Percentiles rank a stretch among this genome's conserved stretches.
Conservation (phyloP, 2,888 invertebrate genomes). For the Calliopum simillimum region DNA sequence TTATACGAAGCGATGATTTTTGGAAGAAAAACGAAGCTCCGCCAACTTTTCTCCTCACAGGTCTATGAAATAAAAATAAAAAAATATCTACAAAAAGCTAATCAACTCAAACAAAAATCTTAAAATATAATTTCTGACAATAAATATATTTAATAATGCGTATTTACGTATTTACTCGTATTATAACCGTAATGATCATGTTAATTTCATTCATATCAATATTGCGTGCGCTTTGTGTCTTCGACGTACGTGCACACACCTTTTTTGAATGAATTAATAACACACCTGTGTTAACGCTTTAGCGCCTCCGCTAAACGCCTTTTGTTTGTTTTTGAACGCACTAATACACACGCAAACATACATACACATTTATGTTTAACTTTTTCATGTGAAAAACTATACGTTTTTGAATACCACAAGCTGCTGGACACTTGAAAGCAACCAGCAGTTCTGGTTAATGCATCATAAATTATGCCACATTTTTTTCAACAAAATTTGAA, state of each 20-base stretch:
- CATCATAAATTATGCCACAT: neutral
- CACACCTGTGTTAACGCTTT: slow-evolving; percentile 7
- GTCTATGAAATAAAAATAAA: too few relatives aligned
- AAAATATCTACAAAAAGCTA: too few relatives aligned
- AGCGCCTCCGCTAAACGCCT: neutral
- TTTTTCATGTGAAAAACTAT: neutral
- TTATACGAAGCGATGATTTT: too few relatives aligned
- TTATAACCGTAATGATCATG: too few relatives aligned
- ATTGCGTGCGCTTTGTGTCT: neutral
- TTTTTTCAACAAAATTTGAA: neutral
- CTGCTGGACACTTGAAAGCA: neutral
- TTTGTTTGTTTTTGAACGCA: slow-evolving; percentile 36
- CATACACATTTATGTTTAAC: slow-evolving; percentile 23
- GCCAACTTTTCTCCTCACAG: too few relatives aligned
- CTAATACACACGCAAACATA: slow-evolving; percentile 15
- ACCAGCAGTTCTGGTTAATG: neutral
- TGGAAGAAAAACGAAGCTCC: too few relatives aligned
- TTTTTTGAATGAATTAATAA: slow-evolving; percentile 9
- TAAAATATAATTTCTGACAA: too few relatives aligned
- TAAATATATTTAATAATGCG: too few relatives aligned
- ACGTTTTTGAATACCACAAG: slow-evolving; percentile 1
- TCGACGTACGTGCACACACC: neutral
- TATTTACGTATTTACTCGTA: too few relatives aligned
- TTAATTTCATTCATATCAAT: too few relatives aligned
- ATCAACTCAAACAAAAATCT: too few relatives aligned